Evolutionary conservation across 2,113 vertebrate species (phyloP).

Genomic region (Cricetomys ansorgei): DNA sequence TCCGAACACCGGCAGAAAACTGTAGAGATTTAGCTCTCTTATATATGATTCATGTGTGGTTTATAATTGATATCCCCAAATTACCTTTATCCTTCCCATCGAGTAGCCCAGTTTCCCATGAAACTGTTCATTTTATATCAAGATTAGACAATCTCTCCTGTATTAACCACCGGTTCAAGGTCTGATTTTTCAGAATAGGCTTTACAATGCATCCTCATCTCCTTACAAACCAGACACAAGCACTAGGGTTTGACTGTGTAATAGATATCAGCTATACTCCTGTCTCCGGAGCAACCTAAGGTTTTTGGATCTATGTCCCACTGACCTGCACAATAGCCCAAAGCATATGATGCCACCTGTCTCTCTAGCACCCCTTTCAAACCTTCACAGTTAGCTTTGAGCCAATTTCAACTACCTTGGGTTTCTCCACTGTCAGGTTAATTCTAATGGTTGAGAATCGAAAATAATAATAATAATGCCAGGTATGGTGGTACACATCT

Average conservation of each 20-base stretch:
- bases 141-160: not conserved
- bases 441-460: not conserved
- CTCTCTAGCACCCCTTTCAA: not conserved
- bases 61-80: not conserved
- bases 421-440: conserved; percentile 12
- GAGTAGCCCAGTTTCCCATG: not conserved
- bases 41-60: not conserved
- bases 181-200: not conserved
- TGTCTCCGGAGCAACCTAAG: not conserved
- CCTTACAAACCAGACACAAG: conserved; percentile 26
- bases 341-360: not conserved
- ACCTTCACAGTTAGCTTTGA: conserved; percentile 4
- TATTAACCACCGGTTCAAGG: not conserved
- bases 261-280: not conserved
- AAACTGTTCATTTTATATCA: not conserved
- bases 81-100: not conserved
- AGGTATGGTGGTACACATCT: not conserved
- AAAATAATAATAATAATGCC: not conserved
- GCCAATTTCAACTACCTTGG: not conserved
- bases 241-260: not conserved
- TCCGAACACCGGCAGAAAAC: not conserved
- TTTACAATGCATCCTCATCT: not conserved
- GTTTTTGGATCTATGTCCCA: conserved; percentile 38
- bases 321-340: conserved; percentile 6
- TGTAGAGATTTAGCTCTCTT: not conserved